Evolutionary conservation across 2,888 invertebrate species (phyloP).

Genomic region (Syrphus vitripennis): DNA sequence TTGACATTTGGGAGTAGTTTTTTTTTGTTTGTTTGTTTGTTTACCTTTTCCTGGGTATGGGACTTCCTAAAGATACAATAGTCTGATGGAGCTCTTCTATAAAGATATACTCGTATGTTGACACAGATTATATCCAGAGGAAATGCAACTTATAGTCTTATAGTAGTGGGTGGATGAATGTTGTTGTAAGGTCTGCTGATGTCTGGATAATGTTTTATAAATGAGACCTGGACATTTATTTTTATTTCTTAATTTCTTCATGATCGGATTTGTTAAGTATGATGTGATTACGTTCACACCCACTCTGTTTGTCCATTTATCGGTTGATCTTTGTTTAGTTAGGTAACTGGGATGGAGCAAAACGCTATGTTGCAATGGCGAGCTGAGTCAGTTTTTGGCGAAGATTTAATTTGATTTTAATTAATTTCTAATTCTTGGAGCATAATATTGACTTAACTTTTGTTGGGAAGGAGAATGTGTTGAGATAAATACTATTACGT

Average conservation of each 20-base stretch:
- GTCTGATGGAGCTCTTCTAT: background rate
- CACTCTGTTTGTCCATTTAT: slow-evolving; percentile 49
- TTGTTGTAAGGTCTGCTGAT: background rate
- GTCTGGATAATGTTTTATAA: slow-evolving; percentile 8
- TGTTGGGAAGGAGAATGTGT: too few relatives aligned
- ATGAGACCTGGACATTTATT: slow-evolving; percentile 27
- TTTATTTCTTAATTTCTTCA: background rate
- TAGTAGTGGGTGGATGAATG: slow-evolving; percentile 38
- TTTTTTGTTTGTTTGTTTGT: background rate
- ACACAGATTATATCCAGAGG: background rate
- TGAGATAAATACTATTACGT: too few relatives aligned
- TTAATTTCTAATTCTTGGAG: too few relatives aligned
- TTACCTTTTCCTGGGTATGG: background rate
- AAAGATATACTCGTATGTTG: background rate
- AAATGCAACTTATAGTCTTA: slow-evolving; percentile 17
- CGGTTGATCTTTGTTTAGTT: slow-evolving; percentile 22
- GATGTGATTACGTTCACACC: slow-evolving; percentile 40
- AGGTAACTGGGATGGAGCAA: background rate
- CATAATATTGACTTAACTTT: too few relatives aligned
- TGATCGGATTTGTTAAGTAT: slow-evolving; percentile 36
- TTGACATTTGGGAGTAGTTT: slow-evolving; percentile 50
- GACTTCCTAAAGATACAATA: background rate
- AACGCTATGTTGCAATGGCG: background rate
- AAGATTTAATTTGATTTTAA: background rate
- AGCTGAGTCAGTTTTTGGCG: background rate